Percentiles rank a stretch among this genome's conserved stretches.
These are phyloP conservation scores for Epinotia brunnichana DNA, from an alignment of 2,888 invertebrate species.

Conservation along the genomic window DNA sequence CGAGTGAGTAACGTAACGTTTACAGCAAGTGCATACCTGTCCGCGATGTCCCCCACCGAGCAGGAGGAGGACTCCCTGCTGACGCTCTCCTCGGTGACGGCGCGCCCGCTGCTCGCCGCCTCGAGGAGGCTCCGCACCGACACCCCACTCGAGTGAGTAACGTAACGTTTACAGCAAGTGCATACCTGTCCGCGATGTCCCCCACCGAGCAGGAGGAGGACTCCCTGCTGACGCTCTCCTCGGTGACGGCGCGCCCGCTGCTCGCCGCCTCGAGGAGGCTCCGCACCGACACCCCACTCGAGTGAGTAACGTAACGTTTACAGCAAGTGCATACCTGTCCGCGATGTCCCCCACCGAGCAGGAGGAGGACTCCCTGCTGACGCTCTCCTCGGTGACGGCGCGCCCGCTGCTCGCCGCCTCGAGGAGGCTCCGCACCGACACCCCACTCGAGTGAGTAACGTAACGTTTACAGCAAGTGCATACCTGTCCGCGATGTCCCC, in stretches of 20 bases:
- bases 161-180: no score
- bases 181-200: conserved; percentile 78
- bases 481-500: conserved; percentile 80
- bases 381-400: conserved; percentile 88
- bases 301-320: conserved; percentile 57
- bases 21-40: conserved; percentile 60
- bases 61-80: conserved; percentile 89
- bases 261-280: conserved; percentile 87
- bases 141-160: conserved; percentile 67
- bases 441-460: conserved; percentile 68
- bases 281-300: conserved; percentile 70
- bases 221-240: conserved; percentile 88
- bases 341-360: conserved; percentile 84
- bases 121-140: conserved; percentile 84
- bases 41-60: conserved; percentile 83
- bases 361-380: conserved; percentile 88
- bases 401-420: conserved; percentile 88
- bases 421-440: conserved; percentile 81
- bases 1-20: conserved; percentile 65
- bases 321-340: conserved; percentile 63
- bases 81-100: conserved; percentile 89
- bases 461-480: conserved; percentile 43
- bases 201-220: conserved; percentile 88
- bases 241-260: conserved; percentile 88
- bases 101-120: conserved; percentile 88